Base-by-base conservation (phyloP, 2,113 vertebrate genomes). In the Neomonachus schauinslandi region DNA sequence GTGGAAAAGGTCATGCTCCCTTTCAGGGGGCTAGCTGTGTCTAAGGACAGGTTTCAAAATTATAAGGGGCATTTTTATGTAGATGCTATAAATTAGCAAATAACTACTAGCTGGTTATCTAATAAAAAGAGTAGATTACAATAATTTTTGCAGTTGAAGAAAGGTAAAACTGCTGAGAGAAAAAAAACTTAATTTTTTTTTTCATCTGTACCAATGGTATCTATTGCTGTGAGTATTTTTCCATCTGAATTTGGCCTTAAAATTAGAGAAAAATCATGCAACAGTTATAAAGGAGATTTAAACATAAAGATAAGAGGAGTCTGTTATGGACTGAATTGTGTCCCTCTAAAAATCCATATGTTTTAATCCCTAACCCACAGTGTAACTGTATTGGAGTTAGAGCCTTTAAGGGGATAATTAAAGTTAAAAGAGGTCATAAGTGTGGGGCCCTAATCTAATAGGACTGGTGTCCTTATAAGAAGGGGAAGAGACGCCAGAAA, bases 41-140 rank as follows among this genome's bases (percentile, higher is more conserved):
- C 42, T 72, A 91, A 97, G 77, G 49, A 85, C 67, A 94, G 31
- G 10, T 53, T 96, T 94, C 67, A 87, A 84, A 97, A 97, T 97
- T 97, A 97, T 63, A 96, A 80, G 33, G 71, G 5, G 6, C 72
- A 26, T 13, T 93, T 97, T 94, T 91, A 67, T 69, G 18, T 69
- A 93, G 46, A 49, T 87, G 15, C 15, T 72, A 65, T 86, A 95
- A 93, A 96, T 95, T 92, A 89, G 79, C 63, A 94, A 97, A 76
- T 97, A 82, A 79, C 61, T 74, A 79, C 42, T 91, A 86, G 11
- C 26, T 93, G 5, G 26, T 92, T 82, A 96, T 77, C 19, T 96
- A 93, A 95, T 96, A 61, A 97, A 96, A 94, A 3, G 19, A 18
- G 8, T n/a, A 91, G 9, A 31, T 85, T 94, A 77, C 4, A 93